Conservation (phyloP, 2,113 vertebrate species). For the Cinclus cinclus region DNA sequence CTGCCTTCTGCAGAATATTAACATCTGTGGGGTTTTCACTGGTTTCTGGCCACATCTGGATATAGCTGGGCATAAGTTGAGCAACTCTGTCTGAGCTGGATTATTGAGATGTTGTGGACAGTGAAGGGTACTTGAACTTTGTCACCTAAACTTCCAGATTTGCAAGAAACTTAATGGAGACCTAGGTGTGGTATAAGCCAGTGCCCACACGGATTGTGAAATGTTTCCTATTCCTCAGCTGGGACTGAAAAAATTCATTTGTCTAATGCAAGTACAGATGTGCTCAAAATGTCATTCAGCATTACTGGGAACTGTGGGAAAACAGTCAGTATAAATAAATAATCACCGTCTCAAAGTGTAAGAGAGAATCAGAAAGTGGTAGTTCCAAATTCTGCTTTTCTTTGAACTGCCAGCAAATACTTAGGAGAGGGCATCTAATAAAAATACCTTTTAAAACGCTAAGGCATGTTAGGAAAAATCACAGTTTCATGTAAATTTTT, state of each 20-base stretch:
- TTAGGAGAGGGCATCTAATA: background rate
- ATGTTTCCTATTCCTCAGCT: background rate
- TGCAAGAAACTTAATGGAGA: background rate
- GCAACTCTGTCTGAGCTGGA: background rate
- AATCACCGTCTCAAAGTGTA: background rate
- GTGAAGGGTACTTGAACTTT: background rate
- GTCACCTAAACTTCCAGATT: background rate
- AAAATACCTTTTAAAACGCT: background rate
- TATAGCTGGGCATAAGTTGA: background rate
- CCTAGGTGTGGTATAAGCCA: background rate
- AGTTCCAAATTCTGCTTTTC: background rate
- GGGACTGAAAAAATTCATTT: background rate
- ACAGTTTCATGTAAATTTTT: background rate
- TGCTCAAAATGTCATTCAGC: slow-evolving; percentile 49
- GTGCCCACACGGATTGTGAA: background rate
- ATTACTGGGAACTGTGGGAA: slow-evolving; percentile 4
- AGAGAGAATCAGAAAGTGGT: background rate
- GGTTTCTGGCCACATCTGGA: background rate
- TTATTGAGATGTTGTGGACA: fast-evolving
- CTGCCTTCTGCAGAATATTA: background rate
- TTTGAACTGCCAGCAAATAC: background rate
- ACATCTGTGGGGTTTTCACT: background rate
- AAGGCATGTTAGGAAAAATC: background rate
- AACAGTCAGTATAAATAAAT: slow-evolving; percentile 37
- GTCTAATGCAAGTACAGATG: slow-evolving; percentile 2